Conservation (phyloP, 2,113 vertebrate species). For the Taurulus bubalis region DNA sequence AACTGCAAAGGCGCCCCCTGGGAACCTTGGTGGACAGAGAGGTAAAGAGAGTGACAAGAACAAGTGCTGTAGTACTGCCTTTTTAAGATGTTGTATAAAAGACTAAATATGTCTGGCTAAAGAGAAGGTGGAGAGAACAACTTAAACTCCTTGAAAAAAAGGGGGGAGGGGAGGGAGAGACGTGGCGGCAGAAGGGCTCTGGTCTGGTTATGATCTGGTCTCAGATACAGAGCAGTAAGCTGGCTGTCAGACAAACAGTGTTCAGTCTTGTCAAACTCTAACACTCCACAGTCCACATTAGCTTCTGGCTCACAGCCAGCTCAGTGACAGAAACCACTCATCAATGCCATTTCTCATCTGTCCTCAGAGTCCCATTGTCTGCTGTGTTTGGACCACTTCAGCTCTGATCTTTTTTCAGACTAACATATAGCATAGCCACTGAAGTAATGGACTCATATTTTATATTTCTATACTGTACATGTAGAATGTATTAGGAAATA, state of each 20-base stretch:
- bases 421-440: conserved; percentile 25
- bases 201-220: conserved; percentile 58
- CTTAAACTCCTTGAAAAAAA: neutral
- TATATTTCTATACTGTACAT: conserved; percentile 6
- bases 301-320: conserved; percentile 64
- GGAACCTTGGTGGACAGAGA: neutral
- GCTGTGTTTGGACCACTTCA: conserved; percentile 41
- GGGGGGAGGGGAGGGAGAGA: too few relatives aligned
- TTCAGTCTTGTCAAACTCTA: conserved; percentile 63
- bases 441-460: conserved; percentile 18
- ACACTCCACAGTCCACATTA: conserved; percentile 67
- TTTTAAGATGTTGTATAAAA: conserved; percentile 1
- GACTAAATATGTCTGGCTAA: neutral
- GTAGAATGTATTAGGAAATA: conserved; percentile 3
- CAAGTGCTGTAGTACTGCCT: neutral
- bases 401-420: conserved; percentile 47
- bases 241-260: conserved; percentile 56
- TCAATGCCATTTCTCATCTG: conserved; percentile 68
- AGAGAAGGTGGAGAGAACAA: neutral
- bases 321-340: conserved; percentile 69
- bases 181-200: conserved; percentile 13
- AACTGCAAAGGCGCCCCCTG: neutral
- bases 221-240: conserved; percentile 33
- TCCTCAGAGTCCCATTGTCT: conserved; percentile 71
- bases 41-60: neutral